Conservation (phyloP, 1,140 invertebrate genomes). For the Dendrolimus kikuchii region DNA sequence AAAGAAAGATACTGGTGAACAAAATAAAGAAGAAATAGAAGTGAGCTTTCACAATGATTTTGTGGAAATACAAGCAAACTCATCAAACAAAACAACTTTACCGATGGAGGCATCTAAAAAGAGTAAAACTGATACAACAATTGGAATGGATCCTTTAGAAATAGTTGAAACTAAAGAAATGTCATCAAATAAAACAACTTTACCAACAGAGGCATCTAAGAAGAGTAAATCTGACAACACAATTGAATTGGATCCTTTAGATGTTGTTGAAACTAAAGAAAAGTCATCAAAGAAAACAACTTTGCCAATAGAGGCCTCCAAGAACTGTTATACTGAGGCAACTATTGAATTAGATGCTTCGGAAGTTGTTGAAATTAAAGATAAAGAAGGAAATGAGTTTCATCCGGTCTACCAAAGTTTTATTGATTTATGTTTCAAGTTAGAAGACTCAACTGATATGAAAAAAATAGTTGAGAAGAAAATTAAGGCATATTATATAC, state of each 20-base stretch:
- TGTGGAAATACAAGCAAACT: neutral
- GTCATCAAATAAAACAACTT: no score
- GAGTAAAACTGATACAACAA: neutral
- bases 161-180: no score
- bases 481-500: conserved; percentile 60
- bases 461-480: conserved; percentile 62
- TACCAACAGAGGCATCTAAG: no score
- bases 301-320: no score
- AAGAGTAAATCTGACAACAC: no score
- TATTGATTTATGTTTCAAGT: conserved; percentile 50
- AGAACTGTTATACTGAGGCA: no score
- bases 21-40: neutral
- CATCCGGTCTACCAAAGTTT: conserved; percentile 50
- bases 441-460: conserved; percentile 65
- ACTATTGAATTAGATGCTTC: no score
- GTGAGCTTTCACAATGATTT: no score
- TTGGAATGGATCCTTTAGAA: no score
- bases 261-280: no score
- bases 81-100: conserved; percentile 1
- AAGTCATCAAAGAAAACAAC: no score
- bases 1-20: neutral
- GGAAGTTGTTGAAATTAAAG: conserved; percentile 16
- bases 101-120: conserved; percentile 1
- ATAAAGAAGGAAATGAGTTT: conserved; percentile 29
- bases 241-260: no score